Evolutionary conservation across 2,888 invertebrate genomes (phyloP), one percentile per base, ranked within the genome.

Genomic region (Apotomis turbidana): DNA sequence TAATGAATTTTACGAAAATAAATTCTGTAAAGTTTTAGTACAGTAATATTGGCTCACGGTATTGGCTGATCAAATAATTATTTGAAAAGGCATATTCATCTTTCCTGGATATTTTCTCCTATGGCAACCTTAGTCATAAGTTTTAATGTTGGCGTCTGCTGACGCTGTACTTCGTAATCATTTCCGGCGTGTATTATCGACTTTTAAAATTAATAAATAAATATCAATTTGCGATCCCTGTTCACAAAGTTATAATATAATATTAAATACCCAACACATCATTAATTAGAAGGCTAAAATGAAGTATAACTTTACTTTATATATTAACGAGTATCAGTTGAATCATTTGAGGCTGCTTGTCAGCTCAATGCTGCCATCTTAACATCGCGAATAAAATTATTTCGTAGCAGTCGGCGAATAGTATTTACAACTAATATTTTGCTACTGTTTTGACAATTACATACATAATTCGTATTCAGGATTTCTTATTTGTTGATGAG

Each of bases 321-420:
- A 36, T 27, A 13, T 59, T 0, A 13, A 44, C 27, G 36, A n/a
- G 3, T 0, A 64, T 38, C 9, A 13, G 12, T 54, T 63, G 62
- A 68, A 52, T 63, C 51, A 51, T 27, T 52, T 10, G 9, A 71
- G 38, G 68, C 54, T 74, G 63, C 67, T 64, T 44, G 71, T 74
- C 75, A 66, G 77, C 75, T 76, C 90, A 91, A 80, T 86, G 80
- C 83, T 90, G 80, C 91, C 93, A 93, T 80, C 85, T 75, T 77
- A 75, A 78, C 62, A 73, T 75, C 80, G 74, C 77, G 77, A 79
- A 82, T 81, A 85, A 86, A 87, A 86, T 88, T 86, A 89, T 90
- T 87, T 92, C 89, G 90, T 91, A 91, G 91, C 88, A 91, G 90
- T 93, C 92, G 92, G 92, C 92, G 89, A 90, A 74, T 91, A 91